Base-by-base conservation (phyloP, 2,797 vertebrate genomes). In the Sebastes dallii region DNA sequence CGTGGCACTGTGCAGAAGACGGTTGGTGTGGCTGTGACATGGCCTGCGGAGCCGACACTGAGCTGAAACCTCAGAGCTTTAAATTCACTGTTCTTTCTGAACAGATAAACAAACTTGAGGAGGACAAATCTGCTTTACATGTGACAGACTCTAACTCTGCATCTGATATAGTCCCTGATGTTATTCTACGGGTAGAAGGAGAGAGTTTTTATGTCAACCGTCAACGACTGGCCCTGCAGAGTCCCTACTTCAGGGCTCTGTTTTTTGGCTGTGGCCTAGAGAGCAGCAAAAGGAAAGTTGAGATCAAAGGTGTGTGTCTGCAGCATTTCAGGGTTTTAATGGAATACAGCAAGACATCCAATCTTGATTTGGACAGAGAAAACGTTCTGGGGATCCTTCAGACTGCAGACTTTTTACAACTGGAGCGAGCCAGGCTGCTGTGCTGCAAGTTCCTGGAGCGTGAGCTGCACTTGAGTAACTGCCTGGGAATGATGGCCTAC, bases 371-470 rank as follows among this genome's bases (percentile, higher is more conserved):
- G 83, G 80, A 94, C 66, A 89, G 86, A 75, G 92, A 94, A 10
- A 97, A 97, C 2, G 96, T 97, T 52, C 90, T 94, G 68, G 94
- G 93, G 76, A 92, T 98, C 46, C 92, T 98, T 22, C 96, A 98
- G 88, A 90, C 96, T 0, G 96, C 97, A 1, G 96, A 98, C 76
- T 98, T 96, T 84, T 92, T 98, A 3, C 97, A 96, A 67, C 86
- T 98, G 27, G 96, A 97, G 34, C 87, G 75, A 65, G 96, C 96
- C 74, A 95, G 94, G 76, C 84, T 96, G 56, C 78, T 96, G 56
- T 98, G 97, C 84, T 96, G 96, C 86, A 96, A 96, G 80, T 98
- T 97, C 81, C 89, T 98, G 77, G 96, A 97, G 83, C 89, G 97
- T 29, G 96, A 98, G 88, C 90, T 98, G 69, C 96, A 96, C 52